A percentile compares a stretch with the other conserved stretches of the same genome.
Evolutionary conservation across 1,140 invertebrate species (phyloP).

Genomic region (Saccostrea echinata): DNA sequence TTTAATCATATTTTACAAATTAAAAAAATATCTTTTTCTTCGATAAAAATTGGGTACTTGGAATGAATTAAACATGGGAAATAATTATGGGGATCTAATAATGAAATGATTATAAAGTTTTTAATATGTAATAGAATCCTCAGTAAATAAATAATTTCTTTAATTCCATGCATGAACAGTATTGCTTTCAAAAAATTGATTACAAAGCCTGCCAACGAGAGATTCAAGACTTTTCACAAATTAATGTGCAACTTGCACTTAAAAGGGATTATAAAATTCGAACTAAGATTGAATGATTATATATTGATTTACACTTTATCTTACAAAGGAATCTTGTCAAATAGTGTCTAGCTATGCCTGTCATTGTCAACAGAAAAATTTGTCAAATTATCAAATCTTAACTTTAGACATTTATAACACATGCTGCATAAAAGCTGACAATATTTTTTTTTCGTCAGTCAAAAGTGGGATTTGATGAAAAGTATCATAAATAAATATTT

Average conservation of each 20-base stretch:
- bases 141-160: neutral
- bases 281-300: conserved; percentile 8
- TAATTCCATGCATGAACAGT: neutral
- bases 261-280: neutral
- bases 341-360: neutral
- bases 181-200: neutral
- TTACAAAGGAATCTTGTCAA: neutral
- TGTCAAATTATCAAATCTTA: neutral
- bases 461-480: neutral
- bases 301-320: neutral
- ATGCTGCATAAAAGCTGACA: neutral
- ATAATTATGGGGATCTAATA: neutral
- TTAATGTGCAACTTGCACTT: neutral
- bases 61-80: neutral
- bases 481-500: neutral
- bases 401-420: neutral
- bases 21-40: too few relatives aligned
- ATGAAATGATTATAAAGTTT: neutral
- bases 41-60: neutral
- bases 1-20: neutral
- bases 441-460: neutral
- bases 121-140: neutral
- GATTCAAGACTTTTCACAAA: neutral
- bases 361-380: neutral
- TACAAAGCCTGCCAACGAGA: too few relatives aligned